Conservation (phyloP, 2,797 vertebrate species). For the Sphenopsis melanotis region DNA sequence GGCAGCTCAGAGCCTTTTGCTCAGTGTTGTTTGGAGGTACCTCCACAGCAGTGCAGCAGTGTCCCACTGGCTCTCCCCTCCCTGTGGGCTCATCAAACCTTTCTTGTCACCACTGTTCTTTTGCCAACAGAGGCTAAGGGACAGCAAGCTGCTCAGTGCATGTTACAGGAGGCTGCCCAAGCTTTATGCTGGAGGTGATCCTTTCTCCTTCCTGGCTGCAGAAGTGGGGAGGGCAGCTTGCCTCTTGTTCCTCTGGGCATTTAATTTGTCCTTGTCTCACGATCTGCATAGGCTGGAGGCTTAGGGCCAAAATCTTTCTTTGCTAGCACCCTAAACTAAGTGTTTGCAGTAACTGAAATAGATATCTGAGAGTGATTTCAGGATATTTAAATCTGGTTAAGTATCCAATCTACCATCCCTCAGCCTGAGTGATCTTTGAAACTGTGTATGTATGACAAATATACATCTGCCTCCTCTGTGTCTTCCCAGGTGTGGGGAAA, state of each 20-base stretch:
- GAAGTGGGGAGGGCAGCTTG: not conserved
- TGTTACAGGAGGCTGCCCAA: rapidly evolving
- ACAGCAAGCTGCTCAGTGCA: not conserved
- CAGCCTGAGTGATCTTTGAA: not conserved
- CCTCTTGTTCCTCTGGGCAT: not conserved
- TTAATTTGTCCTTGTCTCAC: not conserved
- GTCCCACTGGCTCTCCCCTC: not conserved
- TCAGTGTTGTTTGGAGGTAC: rapidly evolving
- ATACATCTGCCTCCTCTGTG: not conserved
- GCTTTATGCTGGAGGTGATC: not conserved
- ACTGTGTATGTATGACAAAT: not conserved
- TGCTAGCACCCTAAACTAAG: not conserved
- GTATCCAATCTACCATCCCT: rapidly evolving
- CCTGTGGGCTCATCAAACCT: not conserved
- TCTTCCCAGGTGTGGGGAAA: not conserved
- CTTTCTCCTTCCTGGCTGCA: not conserved
- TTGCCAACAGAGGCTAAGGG: not conserved
- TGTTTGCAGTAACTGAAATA: not conserved
- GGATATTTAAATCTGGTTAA: not conserved
- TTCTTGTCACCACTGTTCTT: not conserved
- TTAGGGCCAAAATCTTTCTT: not conserved
- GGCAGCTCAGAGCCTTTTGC: not conserved
- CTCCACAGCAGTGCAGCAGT: not conserved
- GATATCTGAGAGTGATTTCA: not conserved
- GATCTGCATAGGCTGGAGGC: not conserved